Conservation (phyloP, 2,113 vertebrate genomes). For the Ceyx melanurus region DNA sequence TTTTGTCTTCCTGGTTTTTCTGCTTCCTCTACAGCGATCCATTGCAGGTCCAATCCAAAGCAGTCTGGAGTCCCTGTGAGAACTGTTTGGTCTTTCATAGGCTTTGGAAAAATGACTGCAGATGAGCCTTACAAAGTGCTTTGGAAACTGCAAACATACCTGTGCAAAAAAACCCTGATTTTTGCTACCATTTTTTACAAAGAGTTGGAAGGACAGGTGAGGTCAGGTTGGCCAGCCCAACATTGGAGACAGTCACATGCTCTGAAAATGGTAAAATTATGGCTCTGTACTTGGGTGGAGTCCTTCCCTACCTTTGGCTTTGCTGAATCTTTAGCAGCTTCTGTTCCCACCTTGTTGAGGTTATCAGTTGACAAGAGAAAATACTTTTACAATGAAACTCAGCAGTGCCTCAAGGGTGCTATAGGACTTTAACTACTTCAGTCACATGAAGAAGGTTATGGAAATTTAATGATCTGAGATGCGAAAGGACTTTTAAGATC, state of each 20-base stretch:
- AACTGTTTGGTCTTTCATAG: conserved; percentile 27
- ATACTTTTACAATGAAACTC: not conserved
- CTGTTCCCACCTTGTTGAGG: not conserved
- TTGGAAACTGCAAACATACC: not conserved
- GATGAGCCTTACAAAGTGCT: not conserved
- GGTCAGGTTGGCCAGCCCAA: not conserved
- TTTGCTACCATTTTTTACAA: not conserved
- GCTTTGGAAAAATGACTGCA: conserved; percentile 44
- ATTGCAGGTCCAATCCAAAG: conserved; percentile 10
- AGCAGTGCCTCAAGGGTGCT: not conserved
- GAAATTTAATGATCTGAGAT: not conserved
- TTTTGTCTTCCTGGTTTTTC: not conserved
- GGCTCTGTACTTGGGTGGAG: not conserved
- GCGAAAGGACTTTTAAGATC: not conserved
- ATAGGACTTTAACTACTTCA: not conserved
- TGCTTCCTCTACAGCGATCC: not conserved
- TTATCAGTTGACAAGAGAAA: not conserved
- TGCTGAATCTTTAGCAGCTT: not conserved
- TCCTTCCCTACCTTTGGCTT: not conserved
- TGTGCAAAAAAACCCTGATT: not conserved
- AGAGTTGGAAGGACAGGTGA: not conserved
- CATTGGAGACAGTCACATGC: not conserved
- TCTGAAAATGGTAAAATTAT: not conserved
- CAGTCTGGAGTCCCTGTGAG: conserved; percentile 53
- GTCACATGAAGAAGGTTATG: not conserved